Base-by-base conservation (phyloP, 2,113 vertebrate genomes). In the Syngnathus floridae region DNA sequence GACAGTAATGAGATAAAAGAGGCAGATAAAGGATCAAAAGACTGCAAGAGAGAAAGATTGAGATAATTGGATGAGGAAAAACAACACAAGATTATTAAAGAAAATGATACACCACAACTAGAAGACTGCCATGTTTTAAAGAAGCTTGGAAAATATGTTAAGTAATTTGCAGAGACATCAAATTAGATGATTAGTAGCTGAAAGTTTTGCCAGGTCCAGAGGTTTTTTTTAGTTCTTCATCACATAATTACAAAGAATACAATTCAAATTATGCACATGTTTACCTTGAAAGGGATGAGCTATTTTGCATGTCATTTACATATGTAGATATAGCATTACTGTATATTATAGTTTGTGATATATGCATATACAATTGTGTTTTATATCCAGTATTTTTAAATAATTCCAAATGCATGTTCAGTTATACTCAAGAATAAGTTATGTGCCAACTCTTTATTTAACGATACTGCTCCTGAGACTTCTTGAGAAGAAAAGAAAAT, bases 1-100 rank as follows among this genome's bases (percentile, higher is more conserved):
- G 41, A 66, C 19, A 62, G 54, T 59, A 74, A 73, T 49, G 69
- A 73, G 51, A 56, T 41, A 54, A 51, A 62, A 51, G 36, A 46
- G 22, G 45, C 12, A 13, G 65, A 62, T 55, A 19, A 66, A 46
- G 22, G 67, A 64, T 66, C 55, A 70, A 46, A 69, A 17, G 40
- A 62, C 38, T 21, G 58, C 7, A 21, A 60, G 37, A 60, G 16
- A 60, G 26, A 17, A 41, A 17, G 19, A 22, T 21, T 40, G 62
- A 69, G 22, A 60, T 67, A 57, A 74, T 56, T 68, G 65, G 41
- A 58, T 22, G 26, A 37, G 54, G 26, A 56, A 56, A 68, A 0
- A 62, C n/a, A 0, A 49, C 22, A 41, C 66, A 17, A 22, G 48
- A 61, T 48, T 69, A 54, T 64, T 36, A 51, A 58, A 40, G 16